A percentile compares a stretch with the other conserved stretches of the same genome.
Conservation (phyloP, 2,797 vertebrate species). For the Rhinatrema bivittatum region DNA sequence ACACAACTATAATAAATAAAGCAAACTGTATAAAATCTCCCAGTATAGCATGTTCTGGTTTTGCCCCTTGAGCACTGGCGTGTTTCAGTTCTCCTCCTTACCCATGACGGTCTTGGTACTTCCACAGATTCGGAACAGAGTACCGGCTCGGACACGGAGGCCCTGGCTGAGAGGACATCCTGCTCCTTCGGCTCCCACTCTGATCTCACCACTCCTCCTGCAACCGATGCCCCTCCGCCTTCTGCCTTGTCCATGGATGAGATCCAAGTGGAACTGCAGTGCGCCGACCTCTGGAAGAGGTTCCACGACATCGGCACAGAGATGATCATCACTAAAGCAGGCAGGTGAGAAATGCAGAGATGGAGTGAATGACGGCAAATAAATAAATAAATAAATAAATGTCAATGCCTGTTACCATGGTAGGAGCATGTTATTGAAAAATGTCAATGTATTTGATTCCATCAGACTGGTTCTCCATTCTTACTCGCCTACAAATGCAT, state of each 20-base stretch:
- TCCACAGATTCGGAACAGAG: constrained; percentile 88
- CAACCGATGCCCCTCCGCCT: constrained; percentile 67
- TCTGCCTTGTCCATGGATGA: constrained; percentile 88
- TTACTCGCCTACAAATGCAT: too few relatives aligned
- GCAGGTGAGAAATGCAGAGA: constrained; percentile 88
- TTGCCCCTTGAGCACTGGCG: too few relatives aligned
- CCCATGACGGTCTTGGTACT: background rate
- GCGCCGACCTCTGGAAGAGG: constrained; percentile 95
- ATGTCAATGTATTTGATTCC: too few relatives aligned
- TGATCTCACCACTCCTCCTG: constrained; percentile 66
- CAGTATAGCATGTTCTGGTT: too few relatives aligned
- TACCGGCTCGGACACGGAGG: constrained; percentile 87
- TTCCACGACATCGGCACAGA: constrained; percentile 98
- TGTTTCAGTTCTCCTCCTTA: too few relatives aligned
- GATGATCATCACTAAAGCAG: constrained; percentile 98
- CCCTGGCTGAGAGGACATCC: constrained; percentile 81
- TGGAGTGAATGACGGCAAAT: too few relatives aligned
- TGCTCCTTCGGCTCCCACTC: constrained; percentile 82
- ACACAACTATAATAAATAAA: too few relatives aligned
- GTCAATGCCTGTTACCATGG: too few relatives aligned
- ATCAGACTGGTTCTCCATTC: too few relatives aligned
- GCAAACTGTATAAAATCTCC: too few relatives aligned
- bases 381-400: too few relatives aligned
- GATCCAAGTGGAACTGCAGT: constrained; percentile 95
- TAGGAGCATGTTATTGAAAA: too few relatives aligned